Base-by-base conservation (phyloP, 2,113 vertebrate species). In the Theristicus caerulescens region DNA sequence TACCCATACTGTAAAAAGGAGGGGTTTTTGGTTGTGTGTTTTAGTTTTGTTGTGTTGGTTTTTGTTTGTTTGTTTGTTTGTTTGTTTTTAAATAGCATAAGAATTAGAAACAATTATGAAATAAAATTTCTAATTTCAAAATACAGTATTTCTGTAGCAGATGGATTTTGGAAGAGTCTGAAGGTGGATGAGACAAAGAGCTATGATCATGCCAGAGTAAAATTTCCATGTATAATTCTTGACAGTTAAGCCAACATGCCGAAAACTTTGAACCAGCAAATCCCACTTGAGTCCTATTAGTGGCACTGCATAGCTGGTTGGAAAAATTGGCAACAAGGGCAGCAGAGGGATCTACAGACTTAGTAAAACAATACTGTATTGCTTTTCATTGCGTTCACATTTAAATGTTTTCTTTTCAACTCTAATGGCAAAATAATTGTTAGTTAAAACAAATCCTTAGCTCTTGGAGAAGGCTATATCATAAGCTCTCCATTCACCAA, bases 321-420 rank as follows among this genome's bases (percentile, higher is more conserved):
- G 49, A 89, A 97, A 91, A 85, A 46, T 34, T 93, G 74, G 70
- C 58, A 42, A 61, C 66, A 57, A 47, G 58, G 73, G 21, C 77
- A 93, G 46, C 40, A 91, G 80, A 91, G 73, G 81, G 83, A 96
- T 95, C 90, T 94, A 88, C 87, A 71, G 96, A 92, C 95, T 96
- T 96, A 93, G 84, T 79, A 91, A 87, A 54, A 94, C 70, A 94
- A 91, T 82, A 47, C 73, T 44, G 44, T 51, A 58, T 77, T 94
- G 46, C 54, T 65, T 94, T 96, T 90, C 74, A 88, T 6, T 80
- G 74, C 82, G n/a, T 96, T 95, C 77, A 62, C 62, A 59, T 94
- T 93, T 79, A 62, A 96, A 96, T 93, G 84, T 89, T 97, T 91
- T 94, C n/a, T 51, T 94, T 94, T 96, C 86, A 94, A 55, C 32